Evolutionary conservation across 2,888 invertebrate species (phyloP).

Genomic region (Perizoma affinitatum): DNA sequence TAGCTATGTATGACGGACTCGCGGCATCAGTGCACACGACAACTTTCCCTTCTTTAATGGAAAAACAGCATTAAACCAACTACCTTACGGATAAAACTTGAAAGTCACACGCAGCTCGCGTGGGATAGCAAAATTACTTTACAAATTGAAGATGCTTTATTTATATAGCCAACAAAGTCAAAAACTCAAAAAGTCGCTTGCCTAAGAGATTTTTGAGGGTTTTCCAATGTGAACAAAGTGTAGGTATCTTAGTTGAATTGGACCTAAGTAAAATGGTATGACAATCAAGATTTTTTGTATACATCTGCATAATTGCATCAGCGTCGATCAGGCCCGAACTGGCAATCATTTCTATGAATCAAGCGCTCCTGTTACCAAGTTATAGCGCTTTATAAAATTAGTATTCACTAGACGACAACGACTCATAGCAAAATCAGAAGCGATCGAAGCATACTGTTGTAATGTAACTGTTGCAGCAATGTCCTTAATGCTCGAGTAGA

Average conservation of each 20-base stretch:
- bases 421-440: slow-evolving; percentile 49
- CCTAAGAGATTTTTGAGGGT: not conserved
- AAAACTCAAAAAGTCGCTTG: not conserved
- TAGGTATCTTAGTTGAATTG: slow-evolving; percentile 17
- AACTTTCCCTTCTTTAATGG: slow-evolving; percentile 79
- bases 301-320: slow-evolving; percentile 51
- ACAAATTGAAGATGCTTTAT: slow-evolving; percentile 37
- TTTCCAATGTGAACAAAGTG: slow-evolving; percentile 21
- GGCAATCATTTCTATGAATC: slow-evolving; percentile 47
- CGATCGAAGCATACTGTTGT: slow-evolving; percentile 54
- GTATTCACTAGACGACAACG: slow-evolving; percentile 42
- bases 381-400: slow-evolving; percentile 44
- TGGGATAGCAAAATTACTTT: slow-evolving; percentile 45
- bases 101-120: slow-evolving; percentile 51
- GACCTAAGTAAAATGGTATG: slow-evolving; percentile 27
- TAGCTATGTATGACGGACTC: slow-evolving; percentile 74
- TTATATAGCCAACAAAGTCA: slow-evolving; percentile 7
- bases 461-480: slow-evolving; percentile 55
- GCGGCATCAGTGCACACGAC: slow-evolving; percentile 63
- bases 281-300: slow-evolving; percentile 45
- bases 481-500: slow-evolving; percentile 71
- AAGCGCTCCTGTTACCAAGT: slow-evolving; percentile 36
- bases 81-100: slow-evolving; percentile 66
- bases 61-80: slow-evolving; percentile 72
- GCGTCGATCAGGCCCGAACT: slow-evolving; percentile 48